Base-by-base conservation (phyloP, 1,140 invertebrate species). In the Microvelia longipes region DNA sequence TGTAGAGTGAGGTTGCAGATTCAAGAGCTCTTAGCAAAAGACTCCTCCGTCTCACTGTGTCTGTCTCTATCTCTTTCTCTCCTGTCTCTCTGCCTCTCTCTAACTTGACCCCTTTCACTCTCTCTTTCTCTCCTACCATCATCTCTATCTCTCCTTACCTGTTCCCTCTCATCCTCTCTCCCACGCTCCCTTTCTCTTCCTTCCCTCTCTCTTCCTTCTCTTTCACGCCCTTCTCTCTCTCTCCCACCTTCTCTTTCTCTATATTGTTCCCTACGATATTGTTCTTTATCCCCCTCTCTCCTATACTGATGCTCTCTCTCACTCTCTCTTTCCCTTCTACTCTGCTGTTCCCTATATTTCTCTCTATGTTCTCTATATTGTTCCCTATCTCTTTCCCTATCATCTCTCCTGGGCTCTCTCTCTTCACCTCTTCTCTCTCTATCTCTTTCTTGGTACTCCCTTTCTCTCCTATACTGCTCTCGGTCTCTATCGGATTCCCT, bases 361-460 rank as follows among this genome's bases (percentile, higher is more conserved):
- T 50, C 19, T 50, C 35, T 50, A 5, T 50, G 35, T 50, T 50
- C 35, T 19, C 35, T 50, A 11, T 50, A 5, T 50, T 5, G 5
- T 50, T 50, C 35, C 35, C 5, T 5, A 50, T 50, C 35, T 19
- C 35, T 50, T 50, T 19, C 19, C 5, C 5, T 11, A 5, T 11
- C 5, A 11, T 50, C 35, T 19, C 19, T 50, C 5, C 19, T 19
- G 5, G 35, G 35, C 35, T 50, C 35, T 50, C 35, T 50, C 35
- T 19, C 19, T 11, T 5, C 5, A 11, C 5, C 5, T 73, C 84
- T 82, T 29, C 82, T 78, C 72, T 79, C 77, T 28, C 85, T 78
- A 74, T 88, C 87, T 29, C 85, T 82, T 74, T 86, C 85, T n/a
- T n/a, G n/a, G n/a, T n/a, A n/a, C n/a, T 88, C 87, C 29, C 85